phyloP scores from a whole-genome alignment of 2,888 invertebrate species.

The Diplazon laetatorius region DNA sequence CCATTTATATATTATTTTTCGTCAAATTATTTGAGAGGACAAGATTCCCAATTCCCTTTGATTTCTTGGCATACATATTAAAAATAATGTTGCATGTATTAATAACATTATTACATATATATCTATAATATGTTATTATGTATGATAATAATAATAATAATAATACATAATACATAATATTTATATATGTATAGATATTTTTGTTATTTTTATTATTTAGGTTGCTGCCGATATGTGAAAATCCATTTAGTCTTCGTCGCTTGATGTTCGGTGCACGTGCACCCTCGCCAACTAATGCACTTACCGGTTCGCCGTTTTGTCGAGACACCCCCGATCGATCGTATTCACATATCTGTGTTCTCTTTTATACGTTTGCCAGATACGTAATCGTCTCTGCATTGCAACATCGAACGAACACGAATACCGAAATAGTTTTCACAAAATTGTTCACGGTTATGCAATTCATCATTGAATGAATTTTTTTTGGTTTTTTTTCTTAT shows the following conservation, averaged over 20 bases:
- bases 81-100: too few species aligned
- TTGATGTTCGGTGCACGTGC: slow-evolving; percentile 31
- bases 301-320: slow-evolving; percentile 27
- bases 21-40: too few species aligned
- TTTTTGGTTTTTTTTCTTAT: slow-evolving; percentile 3
- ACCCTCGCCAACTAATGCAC: slow-evolving; percentile 13
- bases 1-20: too few species aligned
- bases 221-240: slow-evolving; percentile 11
- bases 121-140: too few species aligned
- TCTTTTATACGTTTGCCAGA: slow-evolving; percentile 18
- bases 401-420: slow-evolving; percentile 35
- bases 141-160: too few species aligned
- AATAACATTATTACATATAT: too few species aligned
- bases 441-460: too few species aligned
- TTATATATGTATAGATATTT: not conserved
- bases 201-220: not conserved
- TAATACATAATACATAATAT: too few species aligned
- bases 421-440: not conserved
- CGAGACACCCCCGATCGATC: slow-evolving; percentile 20
- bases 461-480: too few species aligned
- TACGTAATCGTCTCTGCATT: slow-evolving; percentile 29
- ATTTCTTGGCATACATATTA: too few species aligned
- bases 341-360: not conserved
- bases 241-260: not conserved
- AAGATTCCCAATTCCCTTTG: too few species aligned